Conservation (phyloP, 2,797 vertebrate genomes). For the Fistularia tabacaria region DNA sequence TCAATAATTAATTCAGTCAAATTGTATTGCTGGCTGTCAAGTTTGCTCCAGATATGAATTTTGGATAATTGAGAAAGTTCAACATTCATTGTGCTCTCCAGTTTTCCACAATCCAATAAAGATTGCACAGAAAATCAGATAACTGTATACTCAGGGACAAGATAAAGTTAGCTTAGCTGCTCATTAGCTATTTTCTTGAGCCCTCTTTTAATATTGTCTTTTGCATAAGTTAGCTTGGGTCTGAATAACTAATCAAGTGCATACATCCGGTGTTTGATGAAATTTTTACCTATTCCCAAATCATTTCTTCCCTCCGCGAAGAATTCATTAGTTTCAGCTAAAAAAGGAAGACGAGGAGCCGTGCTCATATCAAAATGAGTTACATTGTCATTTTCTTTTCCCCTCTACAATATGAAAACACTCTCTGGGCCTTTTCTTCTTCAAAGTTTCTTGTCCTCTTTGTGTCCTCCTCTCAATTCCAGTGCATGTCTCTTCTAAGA, state of each 20-base stretch:
- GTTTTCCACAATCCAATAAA: constrained; percentile 68
- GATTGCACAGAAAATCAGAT: constrained; percentile 50
- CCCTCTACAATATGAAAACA: constrained; percentile 40
- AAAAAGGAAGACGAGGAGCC: constrained; percentile 35
- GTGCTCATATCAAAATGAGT: constrained; percentile 39
- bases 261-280: constrained; percentile 72
- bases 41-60: constrained; percentile 63
- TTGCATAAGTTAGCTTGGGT: constrained; percentile 64
- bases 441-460: constrained; percentile 26
- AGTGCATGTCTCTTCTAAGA: constrained; percentile 29
- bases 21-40: constrained; percentile 57
- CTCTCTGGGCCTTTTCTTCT: constrained; percentile 7
- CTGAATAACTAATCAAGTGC: constrained; percentile 67
- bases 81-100: constrained; percentile 60
- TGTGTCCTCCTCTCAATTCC: constrained; percentile 14
- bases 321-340: constrained; percentile 61
- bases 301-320: constrained; percentile 55
- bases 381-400: constrained; percentile 40
- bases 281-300: constrained; percentile 64
- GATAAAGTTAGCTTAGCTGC: constrained; percentile 62
- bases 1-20: constrained; percentile 64
- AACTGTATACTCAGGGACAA: constrained; percentile 55
- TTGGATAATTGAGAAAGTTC: constrained; percentile 55
- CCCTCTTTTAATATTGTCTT: constrained; percentile 71
- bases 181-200: constrained; percentile 70